Conservation (phyloP, 2,797 vertebrate species). For the Dipus sagitta region DNA sequence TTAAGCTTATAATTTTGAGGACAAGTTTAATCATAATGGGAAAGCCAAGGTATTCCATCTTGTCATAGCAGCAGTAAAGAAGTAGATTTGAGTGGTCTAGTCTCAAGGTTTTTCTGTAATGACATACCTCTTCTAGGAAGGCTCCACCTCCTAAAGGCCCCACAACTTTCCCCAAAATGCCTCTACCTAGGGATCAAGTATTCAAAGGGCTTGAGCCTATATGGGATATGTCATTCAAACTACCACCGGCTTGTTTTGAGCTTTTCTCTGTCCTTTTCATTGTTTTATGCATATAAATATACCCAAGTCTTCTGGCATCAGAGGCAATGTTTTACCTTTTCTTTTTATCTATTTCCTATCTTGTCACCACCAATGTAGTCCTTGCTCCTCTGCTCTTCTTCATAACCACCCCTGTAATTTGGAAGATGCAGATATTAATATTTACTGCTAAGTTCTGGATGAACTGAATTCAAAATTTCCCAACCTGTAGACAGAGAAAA, state of each 20-base stretch:
- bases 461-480: slow-evolving; percentile 24
- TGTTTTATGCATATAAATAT: background rate
- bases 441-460: slow-evolving; percentile 12
- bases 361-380: background rate
- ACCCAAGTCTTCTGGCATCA: background rate
- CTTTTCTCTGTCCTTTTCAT: slow-evolving; percentile 14
- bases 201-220: no score
- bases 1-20: no score
- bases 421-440: background rate
- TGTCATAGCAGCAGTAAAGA: no score
- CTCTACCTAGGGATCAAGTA: no score
- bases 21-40: no score
- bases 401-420: background rate
- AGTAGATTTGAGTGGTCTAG: no score
- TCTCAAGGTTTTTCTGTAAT: no score
- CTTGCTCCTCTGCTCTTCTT: background rate
- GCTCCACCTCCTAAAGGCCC: no score
- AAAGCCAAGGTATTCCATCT: no score
- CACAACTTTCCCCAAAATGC: no score
- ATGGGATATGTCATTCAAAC: no score
- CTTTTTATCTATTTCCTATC: background rate
- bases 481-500: background rate
- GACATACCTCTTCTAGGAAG: no score
- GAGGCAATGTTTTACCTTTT: background rate
- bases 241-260: background rate